Evolutionary conservation across 2,797 vertebrate genomes (phyloP).

Genomic region (Pseudochirops cupreus): DNA sequence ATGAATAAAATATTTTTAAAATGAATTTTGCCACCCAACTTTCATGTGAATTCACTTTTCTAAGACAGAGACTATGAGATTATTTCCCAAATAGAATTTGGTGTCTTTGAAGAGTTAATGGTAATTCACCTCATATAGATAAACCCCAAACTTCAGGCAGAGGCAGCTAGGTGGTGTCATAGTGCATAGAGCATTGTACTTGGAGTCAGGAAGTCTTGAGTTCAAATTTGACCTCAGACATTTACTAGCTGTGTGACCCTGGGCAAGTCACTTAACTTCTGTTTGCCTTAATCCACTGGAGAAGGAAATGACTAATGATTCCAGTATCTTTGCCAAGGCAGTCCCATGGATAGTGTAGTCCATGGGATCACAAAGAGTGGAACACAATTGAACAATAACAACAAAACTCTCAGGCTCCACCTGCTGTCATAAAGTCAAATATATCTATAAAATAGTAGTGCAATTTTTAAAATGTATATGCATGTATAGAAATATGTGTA

Average conservation of each 20-base stretch:
- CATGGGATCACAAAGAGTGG: not conserved
- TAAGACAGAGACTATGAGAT: conserved; percentile 17
- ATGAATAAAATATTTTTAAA: conserved; percentile 21
- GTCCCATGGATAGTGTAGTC: not conserved
- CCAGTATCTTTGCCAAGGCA: not conserved
- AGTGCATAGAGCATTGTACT: not conserved
- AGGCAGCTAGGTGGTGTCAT: not conserved
- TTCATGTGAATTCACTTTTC: not conserved
- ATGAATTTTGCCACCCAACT: not conserved
- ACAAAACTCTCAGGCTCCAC: not conserved
- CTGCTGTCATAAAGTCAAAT: not conserved
- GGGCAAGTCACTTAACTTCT: not conserved
- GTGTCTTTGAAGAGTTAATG: not conserved
- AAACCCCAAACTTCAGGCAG: not conserved
- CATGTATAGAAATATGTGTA: not conserved
- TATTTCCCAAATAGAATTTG: not conserved
- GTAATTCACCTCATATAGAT: not conserved
- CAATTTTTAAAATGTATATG: not conserved
- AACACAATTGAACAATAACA: not conserved
- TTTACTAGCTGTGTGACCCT: not conserved
- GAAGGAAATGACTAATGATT: not conserved
- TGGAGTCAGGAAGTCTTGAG: not conserved
- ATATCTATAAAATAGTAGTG: not conserved
- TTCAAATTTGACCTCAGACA: not conserved
- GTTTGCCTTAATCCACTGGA: not conserved